These are phyloP conservation scores for Sebastes itinus DNA, from an alignment of 2,797 vertebrate species.

Conservation along the genomic window DNA sequence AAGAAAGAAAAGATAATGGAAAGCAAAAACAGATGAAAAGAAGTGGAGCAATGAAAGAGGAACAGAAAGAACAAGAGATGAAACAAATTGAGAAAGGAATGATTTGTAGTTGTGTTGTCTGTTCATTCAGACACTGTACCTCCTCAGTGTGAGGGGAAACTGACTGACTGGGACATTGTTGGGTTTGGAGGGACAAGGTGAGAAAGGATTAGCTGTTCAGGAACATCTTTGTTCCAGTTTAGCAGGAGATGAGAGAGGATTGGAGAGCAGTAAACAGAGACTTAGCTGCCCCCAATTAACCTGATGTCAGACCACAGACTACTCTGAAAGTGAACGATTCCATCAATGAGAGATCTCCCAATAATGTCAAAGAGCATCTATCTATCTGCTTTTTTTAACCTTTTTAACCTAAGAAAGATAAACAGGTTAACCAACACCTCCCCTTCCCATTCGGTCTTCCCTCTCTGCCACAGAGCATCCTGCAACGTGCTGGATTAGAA, in stretches of 20 bases:
- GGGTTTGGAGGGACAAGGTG: background rate
- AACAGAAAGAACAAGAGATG: background rate
- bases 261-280: conserved; percentile 33
- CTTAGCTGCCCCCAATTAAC: background rate
- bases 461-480: background rate
- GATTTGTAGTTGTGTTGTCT: background rate
- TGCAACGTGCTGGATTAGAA: conserved; percentile 13
- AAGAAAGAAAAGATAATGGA: background rate
- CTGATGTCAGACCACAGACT: background rate
- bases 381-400: background rate
- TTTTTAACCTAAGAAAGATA: background rate
- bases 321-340: background rate
- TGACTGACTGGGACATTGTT: background rate
- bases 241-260: conserved; percentile 41
- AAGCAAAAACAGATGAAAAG: background rate
- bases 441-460: background rate
- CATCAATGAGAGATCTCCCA: background rate
- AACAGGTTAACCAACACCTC: background rate
- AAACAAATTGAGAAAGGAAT: background rate
- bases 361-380: background rate
- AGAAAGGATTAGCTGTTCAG: conserved; percentile 32
- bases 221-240: conserved; percentile 35
- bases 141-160: background rate
- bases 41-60: background rate
- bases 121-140: background rate